phyloP scores from a whole-genome alignment of 2,888 invertebrate species.

The Tachina lurida region DNA sequence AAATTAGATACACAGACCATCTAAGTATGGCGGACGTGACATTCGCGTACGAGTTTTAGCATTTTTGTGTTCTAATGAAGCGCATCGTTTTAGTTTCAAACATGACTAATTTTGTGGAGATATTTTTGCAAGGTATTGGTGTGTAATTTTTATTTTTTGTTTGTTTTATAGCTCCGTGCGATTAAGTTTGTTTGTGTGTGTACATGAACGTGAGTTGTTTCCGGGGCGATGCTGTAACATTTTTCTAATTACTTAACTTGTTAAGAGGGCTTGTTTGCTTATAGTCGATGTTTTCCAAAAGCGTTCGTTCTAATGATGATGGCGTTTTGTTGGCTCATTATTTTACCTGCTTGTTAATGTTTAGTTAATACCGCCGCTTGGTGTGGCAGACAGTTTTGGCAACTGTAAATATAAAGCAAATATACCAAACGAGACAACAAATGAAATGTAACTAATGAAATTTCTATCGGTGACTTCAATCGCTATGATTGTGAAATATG shows the following conservation, averaged over 20 bases:
- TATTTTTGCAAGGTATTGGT: conserved; percentile 45
- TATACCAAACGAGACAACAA: conserved; percentile 35
- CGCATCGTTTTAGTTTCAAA: conserved; percentile 66
- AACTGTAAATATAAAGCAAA: conserved; percentile 35
- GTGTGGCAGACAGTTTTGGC: conserved; percentile 33
- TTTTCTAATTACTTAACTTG: conserved; percentile 71
- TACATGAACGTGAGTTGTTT: conserved; percentile 3
- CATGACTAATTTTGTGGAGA: conserved; percentile 59
- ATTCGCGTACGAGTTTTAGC: conserved; percentile 54
- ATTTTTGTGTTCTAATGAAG: conserved; percentile 67
- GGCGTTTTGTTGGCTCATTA: conserved; percentile 69
- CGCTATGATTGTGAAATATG: not conserved
- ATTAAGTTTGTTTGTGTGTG: conserved; percentile 24
- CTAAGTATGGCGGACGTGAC: conserved; percentile 44
- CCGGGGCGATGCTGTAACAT: conserved; percentile 36
- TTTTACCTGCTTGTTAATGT: conserved; percentile 66
- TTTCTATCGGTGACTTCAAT: not conserved
- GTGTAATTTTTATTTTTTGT: conserved; percentile 23
- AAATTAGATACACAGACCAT: not conserved
- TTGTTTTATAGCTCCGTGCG: not conserved
- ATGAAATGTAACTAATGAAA: conserved; percentile 38
- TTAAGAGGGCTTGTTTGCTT: conserved; percentile 67
- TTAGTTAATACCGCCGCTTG: conserved; percentile 58
- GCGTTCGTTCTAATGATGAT: conserved; percentile 62
- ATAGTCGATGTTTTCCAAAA: conserved; percentile 58